Evolutionary conservation across 2,797 vertebrate species (phyloP).

Genomic region (Premnoplex brunnescens): DNA sequence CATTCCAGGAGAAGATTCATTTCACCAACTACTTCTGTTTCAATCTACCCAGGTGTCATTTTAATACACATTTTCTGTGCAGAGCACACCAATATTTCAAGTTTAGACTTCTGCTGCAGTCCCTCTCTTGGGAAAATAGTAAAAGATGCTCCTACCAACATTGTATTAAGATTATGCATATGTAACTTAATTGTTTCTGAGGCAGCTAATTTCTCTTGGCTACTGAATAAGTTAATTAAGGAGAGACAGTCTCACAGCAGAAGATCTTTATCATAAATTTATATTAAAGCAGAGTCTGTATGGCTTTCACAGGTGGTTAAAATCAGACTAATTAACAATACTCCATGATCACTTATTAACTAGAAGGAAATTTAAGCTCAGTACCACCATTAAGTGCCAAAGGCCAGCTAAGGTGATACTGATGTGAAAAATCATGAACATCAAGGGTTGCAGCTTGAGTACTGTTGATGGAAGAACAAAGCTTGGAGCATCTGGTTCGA

Average conservation of each 20-base stretch:
- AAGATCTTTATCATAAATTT: not conserved
- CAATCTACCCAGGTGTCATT: not conserved
- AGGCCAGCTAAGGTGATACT: not conserved
- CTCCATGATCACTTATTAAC: not conserved
- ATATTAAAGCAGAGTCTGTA: not conserved
- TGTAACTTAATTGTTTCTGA: not conserved
- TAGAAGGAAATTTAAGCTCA: not conserved
- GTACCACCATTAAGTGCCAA: not conserved
- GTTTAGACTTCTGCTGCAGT: not conserved
- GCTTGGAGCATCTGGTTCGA: not conserved
- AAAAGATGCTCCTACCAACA: not conserved
- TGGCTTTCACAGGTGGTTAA: not conserved
- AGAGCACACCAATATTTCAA: not conserved
- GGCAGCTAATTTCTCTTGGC: not conserved
- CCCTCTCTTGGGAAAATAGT: not conserved
- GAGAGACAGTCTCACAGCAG: not conserved
- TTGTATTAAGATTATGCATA: not conserved
- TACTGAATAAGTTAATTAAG: not conserved
- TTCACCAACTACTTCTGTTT: not conserved
- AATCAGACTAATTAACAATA: slow-evolving; percentile 21
- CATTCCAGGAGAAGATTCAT: slow-evolving; percentile 1
- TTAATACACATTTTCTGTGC: not conserved
- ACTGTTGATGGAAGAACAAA: not conserved
- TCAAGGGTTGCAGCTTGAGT: not conserved
- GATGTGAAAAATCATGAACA: not conserved